Conservation (phyloP, 1,140 invertebrate species). For the Sycophaga agraensis region DNA sequence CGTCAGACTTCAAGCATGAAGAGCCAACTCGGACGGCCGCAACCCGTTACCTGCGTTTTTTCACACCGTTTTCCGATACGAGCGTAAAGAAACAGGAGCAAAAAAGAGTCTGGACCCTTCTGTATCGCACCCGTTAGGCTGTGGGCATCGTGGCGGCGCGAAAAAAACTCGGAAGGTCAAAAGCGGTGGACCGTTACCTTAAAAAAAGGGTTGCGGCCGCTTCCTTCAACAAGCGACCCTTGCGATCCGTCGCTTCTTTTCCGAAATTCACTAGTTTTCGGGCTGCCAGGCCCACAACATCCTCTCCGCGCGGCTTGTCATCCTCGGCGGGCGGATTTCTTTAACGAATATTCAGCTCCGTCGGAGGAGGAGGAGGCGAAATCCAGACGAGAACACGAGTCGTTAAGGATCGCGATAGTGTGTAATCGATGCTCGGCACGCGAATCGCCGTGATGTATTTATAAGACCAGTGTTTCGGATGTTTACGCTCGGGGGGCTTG, state of each 20-base stretch:
- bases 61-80: slow-evolving; percentile 2
- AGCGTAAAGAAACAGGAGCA: neutral
- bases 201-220: slow-evolving; percentile 25
- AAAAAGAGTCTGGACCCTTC: slow-evolving; percentile 17
- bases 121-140: slow-evolving; percentile 8
- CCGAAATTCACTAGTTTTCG: slow-evolving; percentile 19
- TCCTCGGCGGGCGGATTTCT: no score
- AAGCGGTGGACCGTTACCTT: neutral
- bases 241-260: slow-evolving; percentile 17
- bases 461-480: neutral
- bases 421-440: neutral
- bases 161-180: slow-evolving; percentile 21
- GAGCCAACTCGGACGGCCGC: slow-evolving; percentile 1
- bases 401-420: neutral
- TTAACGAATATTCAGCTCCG: no score
- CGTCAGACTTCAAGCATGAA: neutral
- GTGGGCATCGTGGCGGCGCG: neutral
- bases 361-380: no score
- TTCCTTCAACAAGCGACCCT: slow-evolving; percentile 9
- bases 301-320: neutral
- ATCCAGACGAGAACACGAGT: no score
- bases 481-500: neutral
- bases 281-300: slow-evolving; percentile 10
- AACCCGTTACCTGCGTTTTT: slow-evolving; percentile 38
- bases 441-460: neutral